Percentiles rank a stretch among this genome's conserved stretches.
phyloP scores from a whole-genome alignment of 1,140 invertebrate genomes.

The Acromyrmex echinatior region DNA sequence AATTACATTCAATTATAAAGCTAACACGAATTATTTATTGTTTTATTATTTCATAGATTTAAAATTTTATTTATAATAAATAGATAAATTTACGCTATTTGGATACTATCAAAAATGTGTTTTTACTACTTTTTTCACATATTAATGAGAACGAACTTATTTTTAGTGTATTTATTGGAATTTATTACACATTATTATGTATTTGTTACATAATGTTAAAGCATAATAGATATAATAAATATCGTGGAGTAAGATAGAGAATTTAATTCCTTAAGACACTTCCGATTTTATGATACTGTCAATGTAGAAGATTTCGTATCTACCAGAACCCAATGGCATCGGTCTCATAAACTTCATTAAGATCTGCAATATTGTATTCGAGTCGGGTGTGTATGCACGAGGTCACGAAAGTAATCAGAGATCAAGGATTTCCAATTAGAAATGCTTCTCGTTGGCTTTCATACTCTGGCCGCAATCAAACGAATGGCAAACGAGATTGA shows the following conservation, averaged over 20 bases:
- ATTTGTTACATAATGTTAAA: neutral
- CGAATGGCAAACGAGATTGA: slow-evolving; percentile 70
- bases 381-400: neutral
- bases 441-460: slow-evolving; percentile 62
- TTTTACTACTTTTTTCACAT: neutral
- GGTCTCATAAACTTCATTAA: slow-evolving; percentile 72
- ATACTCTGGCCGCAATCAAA: slow-evolving; percentile 52
- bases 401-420: slow-evolving; percentile 71
- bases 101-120: neutral
- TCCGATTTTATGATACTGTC: slow-evolving; percentile 1
- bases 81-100: neutral
- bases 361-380: slow-evolving; percentile 64
- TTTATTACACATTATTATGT: neutral
- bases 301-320: neutral
- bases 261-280: slow-evolving; percentile 8
- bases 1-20: neutral
- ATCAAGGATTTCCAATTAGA: slow-evolving; percentile 74
- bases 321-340: slow-evolving; percentile 6
- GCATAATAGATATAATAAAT: neutral
- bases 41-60: neutral
- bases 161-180: neutral
- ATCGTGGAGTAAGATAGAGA: neutral
- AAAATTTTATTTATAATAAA: neutral
- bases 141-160: neutral
- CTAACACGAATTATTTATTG: neutral